Evolutionary conservation across 2,113 vertebrate genomes (phyloP), one percentile per base, ranked within the genome.

Genomic region (Loxodonta africana): DNA sequence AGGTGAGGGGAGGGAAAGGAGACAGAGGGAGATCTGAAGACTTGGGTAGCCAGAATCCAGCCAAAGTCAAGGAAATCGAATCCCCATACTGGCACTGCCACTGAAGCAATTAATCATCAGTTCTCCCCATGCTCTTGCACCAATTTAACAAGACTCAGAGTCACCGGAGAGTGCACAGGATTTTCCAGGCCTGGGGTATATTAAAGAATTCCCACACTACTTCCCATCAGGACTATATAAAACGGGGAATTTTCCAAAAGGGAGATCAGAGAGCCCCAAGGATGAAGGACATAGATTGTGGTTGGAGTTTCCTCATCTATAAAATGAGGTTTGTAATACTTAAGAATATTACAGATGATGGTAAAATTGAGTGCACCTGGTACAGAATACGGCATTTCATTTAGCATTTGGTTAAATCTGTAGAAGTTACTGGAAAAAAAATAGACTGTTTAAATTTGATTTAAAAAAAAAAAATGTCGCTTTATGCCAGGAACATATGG

Each of bases 41-140:
- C 17, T 3, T 30, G 0, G 21, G 8, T 20, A 62, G 44, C 15
- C n/a, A 41, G 60, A 53, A 41, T 25, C 41, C 33, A 85, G 33
- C 6, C 41, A 46, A 46, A 41, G n/a, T 63, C 5, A 63, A 25
- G 2, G 4, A 44, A 25, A 4, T 20, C 23, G 20, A 9, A 4
- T 41, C 8, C 9, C 4, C 11, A 1, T 1, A 6, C 5, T 30
- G 8, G 20, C 18, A 18, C 17, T 30, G 8, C 25, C 18, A 18
- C 17, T 30, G 17, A 8, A 63, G 28, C 44, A n/a, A 74, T 3
- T 15, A 6, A 14, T 30, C 28, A 4, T 62, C n/a, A 67, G 0
- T 33, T 76, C 26, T 51, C 14, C 23, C 11, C 14, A 2, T 12
- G 30, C 74, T 60, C 74, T 80, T 76, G 2, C 0, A 57, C 17